These are phyloP conservation scores for Podotricha telesiphe DNA, from an alignment of 2,888 invertebrate genomes.

Conservation along the genomic window DNA sequence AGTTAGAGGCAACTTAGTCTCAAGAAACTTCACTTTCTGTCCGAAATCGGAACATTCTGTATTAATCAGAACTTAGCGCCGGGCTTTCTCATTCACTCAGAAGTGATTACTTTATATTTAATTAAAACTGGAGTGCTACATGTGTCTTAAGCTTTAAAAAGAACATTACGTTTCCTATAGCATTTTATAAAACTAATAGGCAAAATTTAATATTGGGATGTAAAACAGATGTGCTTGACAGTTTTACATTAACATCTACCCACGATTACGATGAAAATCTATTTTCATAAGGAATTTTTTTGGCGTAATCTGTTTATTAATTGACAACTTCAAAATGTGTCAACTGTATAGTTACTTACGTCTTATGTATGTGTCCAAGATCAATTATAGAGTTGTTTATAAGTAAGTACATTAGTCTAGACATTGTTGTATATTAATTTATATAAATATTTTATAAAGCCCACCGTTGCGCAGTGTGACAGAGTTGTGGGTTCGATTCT, in stretches of 20 bases:
- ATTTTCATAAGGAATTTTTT: conserved; percentile 28
- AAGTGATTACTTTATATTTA: too few species aligned
- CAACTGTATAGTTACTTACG: background rate
- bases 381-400: background rate
- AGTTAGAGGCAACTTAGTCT: too few species aligned
- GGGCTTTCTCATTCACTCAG: too few species aligned
- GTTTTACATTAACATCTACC: conserved; percentile 31
- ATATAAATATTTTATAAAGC: too few species aligned
- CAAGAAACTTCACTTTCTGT: too few species aligned
- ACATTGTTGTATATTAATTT: too few species aligned
- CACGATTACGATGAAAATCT: conserved; percentile 28
- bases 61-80: too few species aligned
- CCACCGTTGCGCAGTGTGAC: too few species aligned
- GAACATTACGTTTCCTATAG: background rate
- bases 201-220: conserved; percentile 20
- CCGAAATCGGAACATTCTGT: too few species aligned
- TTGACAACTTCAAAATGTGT: background rate
- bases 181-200: conserved; percentile 17
- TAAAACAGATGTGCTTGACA: conserved; percentile 33
- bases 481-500: too few species aligned
- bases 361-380: background rate
- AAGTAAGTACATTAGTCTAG: too few species aligned
- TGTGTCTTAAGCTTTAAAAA: background rate
- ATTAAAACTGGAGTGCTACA: too few species aligned
- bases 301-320: conserved; percentile 2